These are phyloP conservation scores for Lithobius niger DNA, from an alignment of 1,140 invertebrate species.

Conservation along the genomic window DNA sequence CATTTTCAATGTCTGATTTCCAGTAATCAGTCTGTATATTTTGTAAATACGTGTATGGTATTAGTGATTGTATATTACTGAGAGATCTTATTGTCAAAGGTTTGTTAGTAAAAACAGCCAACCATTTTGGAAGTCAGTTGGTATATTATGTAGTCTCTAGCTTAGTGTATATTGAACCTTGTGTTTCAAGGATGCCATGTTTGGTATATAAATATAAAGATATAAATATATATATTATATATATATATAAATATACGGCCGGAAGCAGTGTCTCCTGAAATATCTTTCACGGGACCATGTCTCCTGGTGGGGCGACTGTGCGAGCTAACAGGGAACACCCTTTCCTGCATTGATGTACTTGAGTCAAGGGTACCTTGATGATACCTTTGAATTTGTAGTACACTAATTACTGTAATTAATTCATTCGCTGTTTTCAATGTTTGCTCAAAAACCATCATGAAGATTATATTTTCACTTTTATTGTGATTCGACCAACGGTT, in stretches of 20 bases:
- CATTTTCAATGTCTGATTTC: slow-evolving; percentile 9
- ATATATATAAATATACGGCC: too few relatives aligned
- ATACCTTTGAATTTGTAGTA: background rate
- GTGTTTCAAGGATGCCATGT: background rate
- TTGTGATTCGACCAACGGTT: slow-evolving; percentile 20
- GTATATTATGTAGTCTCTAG: background rate
- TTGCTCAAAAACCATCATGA: slow-evolving; percentile 22
- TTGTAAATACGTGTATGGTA: slow-evolving; percentile 19
- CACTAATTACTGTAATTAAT: slow-evolving; percentile 8
- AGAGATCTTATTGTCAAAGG: slow-evolving; percentile 1
- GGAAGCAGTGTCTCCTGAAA: too few relatives aligned
- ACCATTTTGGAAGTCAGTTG: slow-evolving; percentile 1
- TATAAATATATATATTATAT: too few relatives aligned
- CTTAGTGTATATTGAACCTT: background rate
- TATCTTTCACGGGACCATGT: too few relatives aligned
- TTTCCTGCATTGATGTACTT: too few relatives aligned
- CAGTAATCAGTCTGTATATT: slow-evolving; percentile 17
- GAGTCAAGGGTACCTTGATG: background rate
- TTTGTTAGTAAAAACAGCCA: slow-evolving; percentile 8
- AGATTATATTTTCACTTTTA: slow-evolving; percentile 27
- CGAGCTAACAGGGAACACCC: too few relatives aligned
- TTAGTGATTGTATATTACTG: slow-evolving; percentile 17
- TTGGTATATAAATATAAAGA: too few relatives aligned
- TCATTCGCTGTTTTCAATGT: slow-evolving; percentile 17
- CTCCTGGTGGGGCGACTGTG: too few relatives aligned